A percentile compares a stretch with the other conserved stretches of the same genome.
These are phyloP conservation scores for Andrena trimmerana DNA, from an alignment of 2,888 invertebrate species.

Conservation along the genomic window DNA sequence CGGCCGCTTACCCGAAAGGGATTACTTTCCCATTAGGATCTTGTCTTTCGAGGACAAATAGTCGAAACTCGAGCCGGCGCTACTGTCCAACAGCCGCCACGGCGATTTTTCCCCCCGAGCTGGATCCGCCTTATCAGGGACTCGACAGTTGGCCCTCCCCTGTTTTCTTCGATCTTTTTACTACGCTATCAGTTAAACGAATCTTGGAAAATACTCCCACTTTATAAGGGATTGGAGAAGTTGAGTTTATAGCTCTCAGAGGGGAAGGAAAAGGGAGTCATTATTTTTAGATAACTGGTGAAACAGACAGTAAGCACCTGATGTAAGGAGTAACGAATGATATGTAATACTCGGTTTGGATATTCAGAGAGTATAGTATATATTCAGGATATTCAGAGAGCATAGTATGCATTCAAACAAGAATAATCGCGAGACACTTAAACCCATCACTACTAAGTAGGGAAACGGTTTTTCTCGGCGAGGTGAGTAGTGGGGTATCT, in stretches of 20 bases:
- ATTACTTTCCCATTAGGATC: conserved; percentile 83
- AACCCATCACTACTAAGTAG: no score
- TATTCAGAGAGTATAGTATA: no score
- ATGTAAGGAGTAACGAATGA: neutral
- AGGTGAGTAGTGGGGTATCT: no score
- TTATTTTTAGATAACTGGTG: neutral
- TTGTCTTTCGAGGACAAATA: conserved; percentile 78
- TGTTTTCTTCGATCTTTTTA: conserved; percentile 32
- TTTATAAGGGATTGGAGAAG: conserved; percentile 4
- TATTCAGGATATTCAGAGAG: no score
- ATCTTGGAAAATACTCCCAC: neutral
- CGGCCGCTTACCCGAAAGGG: conserved; percentile 74
- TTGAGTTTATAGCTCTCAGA: neutral
- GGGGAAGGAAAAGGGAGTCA: neutral
- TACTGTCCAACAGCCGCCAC: conserved; percentile 46
- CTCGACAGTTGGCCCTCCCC: conserved; percentile 4
- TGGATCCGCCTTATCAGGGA: conserved; percentile 60
- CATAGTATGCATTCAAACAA: no score
- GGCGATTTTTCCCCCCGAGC: conserved; percentile 52
- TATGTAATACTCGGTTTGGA: no score
- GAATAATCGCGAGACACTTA: no score
- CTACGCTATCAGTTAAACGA: neutral
- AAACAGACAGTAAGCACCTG: neutral
- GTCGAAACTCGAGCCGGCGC: conserved; percentile 67
- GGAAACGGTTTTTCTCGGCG: no score